These are phyloP conservation scores for Pipistrellus kuhlii DNA, from an alignment of 2,797 vertebrate genomes.

Conservation along the genomic window DNA sequence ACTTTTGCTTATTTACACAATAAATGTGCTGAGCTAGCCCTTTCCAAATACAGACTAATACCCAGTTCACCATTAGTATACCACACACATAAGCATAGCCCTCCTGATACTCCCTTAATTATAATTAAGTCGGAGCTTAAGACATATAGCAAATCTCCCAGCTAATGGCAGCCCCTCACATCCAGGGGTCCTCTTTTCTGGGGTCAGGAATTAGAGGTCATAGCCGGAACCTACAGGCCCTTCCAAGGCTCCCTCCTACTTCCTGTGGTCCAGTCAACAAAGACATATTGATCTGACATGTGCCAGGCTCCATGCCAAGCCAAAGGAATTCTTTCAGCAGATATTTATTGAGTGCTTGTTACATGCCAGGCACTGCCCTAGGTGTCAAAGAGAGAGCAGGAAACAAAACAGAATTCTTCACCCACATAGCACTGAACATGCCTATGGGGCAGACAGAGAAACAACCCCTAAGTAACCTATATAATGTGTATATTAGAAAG, in stretches of 20 bases:
- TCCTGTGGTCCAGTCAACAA: not conserved
- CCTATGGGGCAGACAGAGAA: not conserved
- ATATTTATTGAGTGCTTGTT: not conserved
- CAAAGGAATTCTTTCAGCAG: not conserved
- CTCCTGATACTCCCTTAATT: conserved; percentile 26
- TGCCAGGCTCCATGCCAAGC: not conserved
- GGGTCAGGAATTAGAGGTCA: not conserved
- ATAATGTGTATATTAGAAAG: not conserved
- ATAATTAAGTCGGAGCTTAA: conserved; percentile 53
- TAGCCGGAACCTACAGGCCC: not conserved
- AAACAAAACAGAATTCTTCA: not conserved
- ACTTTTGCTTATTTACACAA: conserved; percentile 69
- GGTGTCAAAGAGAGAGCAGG: not conserved
- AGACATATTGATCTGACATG: not conserved
- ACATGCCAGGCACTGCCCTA: not conserved
- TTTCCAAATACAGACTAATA: conserved; percentile 30
- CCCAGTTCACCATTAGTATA: not conserved
- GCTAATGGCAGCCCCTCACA: not conserved
- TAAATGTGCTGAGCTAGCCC: conserved; percentile 58
- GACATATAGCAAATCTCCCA: conserved; percentile 12
- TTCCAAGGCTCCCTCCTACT: not conserved
- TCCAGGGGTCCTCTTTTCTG: not conserved
- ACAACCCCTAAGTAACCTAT: not conserved
- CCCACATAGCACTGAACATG: not conserved
- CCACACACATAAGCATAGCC: not conserved